Base-by-base conservation (phyloP, 1,140 invertebrate genomes). In the Nephotettix cincticeps region DNA sequence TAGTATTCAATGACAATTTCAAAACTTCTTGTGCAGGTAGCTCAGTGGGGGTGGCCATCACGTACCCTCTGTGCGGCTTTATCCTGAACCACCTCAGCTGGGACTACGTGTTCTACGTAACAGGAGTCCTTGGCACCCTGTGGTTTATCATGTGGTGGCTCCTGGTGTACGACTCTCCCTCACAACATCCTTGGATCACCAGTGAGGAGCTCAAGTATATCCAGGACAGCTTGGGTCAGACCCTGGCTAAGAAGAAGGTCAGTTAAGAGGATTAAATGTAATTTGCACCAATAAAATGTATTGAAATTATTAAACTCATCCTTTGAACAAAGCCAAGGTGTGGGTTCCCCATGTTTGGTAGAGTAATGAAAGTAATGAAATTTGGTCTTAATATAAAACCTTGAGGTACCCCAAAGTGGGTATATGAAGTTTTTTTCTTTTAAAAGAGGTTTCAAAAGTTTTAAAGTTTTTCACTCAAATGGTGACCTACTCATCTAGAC, bases 81-180 rank as follows among this genome's bases (percentile, higher is more conserved):
- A 81, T 92, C 1, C 90, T 88, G 27, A 84, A 85, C 68, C 80
- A 76, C 66, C 85, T 83, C 40, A 89, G 89, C 3, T 95, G 93
- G 93, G 86, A 89, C 65, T 84, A 87, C 58, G 90, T 91, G 0
- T 95, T 94, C 78, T 89, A 93, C 74, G 77, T 87, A 1, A 88
- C 87, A 9, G 90, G 89, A n/a, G 71, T 82, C 0, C 74, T 90
- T 1, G 89, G 88, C 1, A 65, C 93, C 6, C 40, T 93, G 1
- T 97, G 95, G 95, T 94, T 91, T 72, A 77, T 85, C 27, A 87
- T 88, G 73, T 94, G 92, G 92, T 83, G 89, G 74, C 83, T 87
- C 58, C 81, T 92, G 17, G 86, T 93, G 0, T 92, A 88, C 75
- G 90, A 93, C 73, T 86, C 86, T 11, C 96, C 96, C 4, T 84